phyloP scores from a whole-genome alignment of 1,140 invertebrate species.

The Melipona quadrifasciata region DNA sequence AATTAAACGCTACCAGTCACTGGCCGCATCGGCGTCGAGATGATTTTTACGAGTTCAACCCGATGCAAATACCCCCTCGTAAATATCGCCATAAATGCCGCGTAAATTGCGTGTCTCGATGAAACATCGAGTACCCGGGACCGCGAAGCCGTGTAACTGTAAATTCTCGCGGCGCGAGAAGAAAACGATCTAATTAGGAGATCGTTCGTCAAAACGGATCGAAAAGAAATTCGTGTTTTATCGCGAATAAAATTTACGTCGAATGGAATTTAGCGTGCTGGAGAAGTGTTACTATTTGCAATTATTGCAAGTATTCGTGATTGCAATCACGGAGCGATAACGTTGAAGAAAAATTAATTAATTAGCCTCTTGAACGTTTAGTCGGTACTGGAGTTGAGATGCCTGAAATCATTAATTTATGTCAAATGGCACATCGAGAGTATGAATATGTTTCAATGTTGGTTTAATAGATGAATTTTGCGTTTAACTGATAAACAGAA shows the following conservation, averaged over 20 bases:
- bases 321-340: background rate
- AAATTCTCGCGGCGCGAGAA: background rate
- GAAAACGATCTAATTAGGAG: background rate
- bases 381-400: too few relatives aligned
- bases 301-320: background rate
- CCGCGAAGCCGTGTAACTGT: background rate
- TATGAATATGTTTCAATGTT: too few relatives aligned
- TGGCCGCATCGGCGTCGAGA: background rate
- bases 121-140: background rate
- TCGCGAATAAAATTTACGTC: background rate
- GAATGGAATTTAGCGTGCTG: too few relatives aligned
- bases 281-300: background rate
- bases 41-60: constrained; percentile 48
- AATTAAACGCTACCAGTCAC: constrained; percentile 55
- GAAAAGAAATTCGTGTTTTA: background rate
- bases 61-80: constrained; percentile 12
- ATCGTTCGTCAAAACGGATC: background rate
- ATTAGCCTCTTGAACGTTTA: too few relatives aligned
- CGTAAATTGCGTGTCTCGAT: constrained; percentile 2
- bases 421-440: too few relatives aligned
- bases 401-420: too few relatives aligned
- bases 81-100: constrained; percentile 31
- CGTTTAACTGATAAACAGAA: too few relatives aligned
- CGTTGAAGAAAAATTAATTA: too few relatives aligned
- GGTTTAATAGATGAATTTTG: too few relatives aligned